Conservation (phyloP, 1,140 invertebrate genomes). For the Harpegnathos saltator region DNA sequence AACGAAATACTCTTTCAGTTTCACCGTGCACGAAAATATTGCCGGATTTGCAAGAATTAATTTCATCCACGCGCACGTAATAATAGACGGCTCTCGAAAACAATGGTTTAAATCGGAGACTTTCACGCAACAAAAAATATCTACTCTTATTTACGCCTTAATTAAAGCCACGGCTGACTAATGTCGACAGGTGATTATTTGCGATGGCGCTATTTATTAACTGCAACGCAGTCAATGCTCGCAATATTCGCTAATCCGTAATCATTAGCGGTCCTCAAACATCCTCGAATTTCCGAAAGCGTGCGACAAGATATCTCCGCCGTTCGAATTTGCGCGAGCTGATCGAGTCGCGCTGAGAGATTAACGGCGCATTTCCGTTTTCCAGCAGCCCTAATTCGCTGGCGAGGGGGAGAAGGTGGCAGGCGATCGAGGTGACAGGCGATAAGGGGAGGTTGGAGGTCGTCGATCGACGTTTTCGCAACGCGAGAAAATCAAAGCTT, state of each 20-base stretch:
- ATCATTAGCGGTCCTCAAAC: constrained; percentile 41
- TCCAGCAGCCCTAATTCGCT: constrained; percentile 47
- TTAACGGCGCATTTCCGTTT: constrained; percentile 3
- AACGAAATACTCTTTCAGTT: not conserved
- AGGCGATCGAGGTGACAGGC: constrained; percentile 22
- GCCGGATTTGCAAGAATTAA: not conserved
- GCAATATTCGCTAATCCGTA: constrained; percentile 20
- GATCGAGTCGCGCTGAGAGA: not conserved
- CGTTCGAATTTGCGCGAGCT: no score
- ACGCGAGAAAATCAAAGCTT: constrained; percentile 26
- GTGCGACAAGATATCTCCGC: constrained; percentile 27
- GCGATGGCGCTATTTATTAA: constrained; percentile 33
- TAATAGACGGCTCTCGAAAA: not conserved
- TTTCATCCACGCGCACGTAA: not conserved
- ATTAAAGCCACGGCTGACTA: constrained; percentile 26
- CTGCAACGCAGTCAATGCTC: constrained; percentile 14
- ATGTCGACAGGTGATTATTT: constrained; percentile 18
- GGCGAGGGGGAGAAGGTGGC: not conserved
- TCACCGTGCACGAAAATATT: not conserved
- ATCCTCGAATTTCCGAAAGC: constrained; percentile 39
- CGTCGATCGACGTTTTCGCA: constrained; percentile 35
- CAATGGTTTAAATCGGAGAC: constrained; percentile 9
- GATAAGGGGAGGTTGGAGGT: constrained; percentile 17
- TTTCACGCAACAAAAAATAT: not conserved
- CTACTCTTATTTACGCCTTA: not conserved